phyloP scores from a whole-genome alignment of 2,797 vertebrate genomes.

The Cyclopterus lumpus region DNA sequence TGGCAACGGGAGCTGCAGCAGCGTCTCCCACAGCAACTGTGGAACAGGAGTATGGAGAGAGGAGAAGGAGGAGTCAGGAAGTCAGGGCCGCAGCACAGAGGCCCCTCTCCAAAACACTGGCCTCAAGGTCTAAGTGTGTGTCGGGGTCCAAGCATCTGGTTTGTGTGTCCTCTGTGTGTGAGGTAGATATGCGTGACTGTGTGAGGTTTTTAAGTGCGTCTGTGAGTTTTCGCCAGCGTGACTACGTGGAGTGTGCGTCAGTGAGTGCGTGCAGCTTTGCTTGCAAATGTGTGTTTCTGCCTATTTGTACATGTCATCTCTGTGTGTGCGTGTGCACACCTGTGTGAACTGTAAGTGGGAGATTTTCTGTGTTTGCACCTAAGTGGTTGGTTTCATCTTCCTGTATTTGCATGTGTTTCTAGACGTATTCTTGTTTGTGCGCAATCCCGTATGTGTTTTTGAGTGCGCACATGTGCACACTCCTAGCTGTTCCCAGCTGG shows the following conservation, averaged over 20 bases:
- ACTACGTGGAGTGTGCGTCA: constrained; percentile 34
- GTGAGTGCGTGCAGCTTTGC: constrained; percentile 32
- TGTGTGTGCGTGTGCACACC: constrained; percentile 54
- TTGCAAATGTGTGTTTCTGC: constrained; percentile 14
- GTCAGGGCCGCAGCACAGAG: constrained; percentile 85
- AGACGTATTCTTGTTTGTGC: constrained; percentile 33
- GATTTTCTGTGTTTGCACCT: constrained; percentile 39
- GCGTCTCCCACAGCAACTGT: constrained; percentile 89
- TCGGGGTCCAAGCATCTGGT: constrained; percentile 71
- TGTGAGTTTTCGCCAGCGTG: constrained; percentile 43
- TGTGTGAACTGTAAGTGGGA: constrained; percentile 48
- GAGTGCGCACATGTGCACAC: constrained; percentile 57
- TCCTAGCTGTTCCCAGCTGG: constrained; percentile 81
- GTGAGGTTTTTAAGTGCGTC: constrained; percentile 58
- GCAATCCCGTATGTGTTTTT: constrained; percentile 54
- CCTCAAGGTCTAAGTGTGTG: constrained; percentile 82
- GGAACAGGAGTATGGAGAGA: constrained; percentile 81
- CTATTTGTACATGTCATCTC: constrained; percentile 22
- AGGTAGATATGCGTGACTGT: constrained; percentile 49
- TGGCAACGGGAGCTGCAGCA: constrained; percentile 88
- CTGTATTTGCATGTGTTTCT: constrained; percentile 48
- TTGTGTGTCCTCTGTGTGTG: constrained; percentile 68
- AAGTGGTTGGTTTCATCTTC: constrained; percentile 49
- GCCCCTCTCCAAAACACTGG: constrained; percentile 83
- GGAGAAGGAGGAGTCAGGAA: constrained; percentile 84